Evolutionary conservation across 2,113 vertebrate genomes (phyloP).

Genomic region (Rhabdornis inornatus): DNA sequence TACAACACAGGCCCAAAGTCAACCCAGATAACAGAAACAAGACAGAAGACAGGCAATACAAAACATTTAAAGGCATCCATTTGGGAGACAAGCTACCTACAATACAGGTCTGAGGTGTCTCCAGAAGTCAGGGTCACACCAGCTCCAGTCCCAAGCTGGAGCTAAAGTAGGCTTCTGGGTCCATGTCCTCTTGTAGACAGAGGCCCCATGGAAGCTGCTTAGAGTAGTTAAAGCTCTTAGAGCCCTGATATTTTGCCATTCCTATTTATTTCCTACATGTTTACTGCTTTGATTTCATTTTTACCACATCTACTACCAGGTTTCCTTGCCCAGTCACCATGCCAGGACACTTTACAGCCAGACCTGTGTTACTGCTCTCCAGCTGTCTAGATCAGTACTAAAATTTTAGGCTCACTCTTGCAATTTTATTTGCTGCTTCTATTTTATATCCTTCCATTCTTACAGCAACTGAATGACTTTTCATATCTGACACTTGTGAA

Average conservation of each 20-base stretch:
- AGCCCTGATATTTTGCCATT: not conserved
- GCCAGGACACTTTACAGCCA: not conserved
- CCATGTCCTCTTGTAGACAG: not conserved
- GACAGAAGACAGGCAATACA: not conserved
- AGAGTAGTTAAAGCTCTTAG: not conserved
- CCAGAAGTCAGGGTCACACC: not conserved
- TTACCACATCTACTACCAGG: not conserved
- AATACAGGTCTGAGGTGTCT: not conserved
- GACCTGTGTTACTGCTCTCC: not conserved
- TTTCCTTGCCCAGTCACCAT: not conserved
- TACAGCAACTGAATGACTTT: not conserved
- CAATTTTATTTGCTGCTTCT: not conserved
- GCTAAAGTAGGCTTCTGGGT: not conserved
- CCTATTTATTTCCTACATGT: not conserved
- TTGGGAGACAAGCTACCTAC: not conserved
- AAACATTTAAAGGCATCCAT: not conserved
- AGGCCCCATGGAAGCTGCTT: not conserved
- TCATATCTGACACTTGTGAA: not conserved
- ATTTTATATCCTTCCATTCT: not conserved
- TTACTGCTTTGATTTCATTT: not conserved
- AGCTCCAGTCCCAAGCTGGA: not conserved
- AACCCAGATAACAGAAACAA: not conserved
- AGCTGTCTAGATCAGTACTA: not conserved
- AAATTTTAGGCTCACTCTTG: not conserved
- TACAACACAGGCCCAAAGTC: not conserved